Percentiles rank a stretch among this genome's conserved stretches.
phyloP scores from a whole-genome alignment of 2,113 vertebrate species.

The Anhinga rufa region DNA sequence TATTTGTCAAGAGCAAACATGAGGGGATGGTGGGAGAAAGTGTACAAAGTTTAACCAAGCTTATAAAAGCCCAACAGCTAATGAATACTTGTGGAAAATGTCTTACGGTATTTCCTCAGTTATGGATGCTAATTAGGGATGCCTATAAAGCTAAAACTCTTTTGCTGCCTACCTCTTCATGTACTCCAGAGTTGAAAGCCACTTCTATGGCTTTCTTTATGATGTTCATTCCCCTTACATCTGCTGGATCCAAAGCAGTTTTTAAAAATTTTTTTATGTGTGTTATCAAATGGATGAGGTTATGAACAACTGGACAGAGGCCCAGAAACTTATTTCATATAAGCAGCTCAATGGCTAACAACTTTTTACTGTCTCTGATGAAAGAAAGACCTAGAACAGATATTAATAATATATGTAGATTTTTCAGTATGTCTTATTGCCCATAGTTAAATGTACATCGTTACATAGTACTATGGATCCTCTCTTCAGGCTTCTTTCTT shows the following conservation, averaged over 20 bases:
- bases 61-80: conserved; percentile 14
- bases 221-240: neutral
- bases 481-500: neutral
- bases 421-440: neutral
- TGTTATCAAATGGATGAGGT: neutral
- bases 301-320: neutral
- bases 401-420: neutral
- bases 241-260: neutral
- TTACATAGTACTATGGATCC: neutral
- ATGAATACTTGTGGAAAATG: conserved; percentile 30
- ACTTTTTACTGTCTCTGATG: neutral
- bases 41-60: conserved; percentile 1
- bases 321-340: neutral
- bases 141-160: neutral
- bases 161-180: neutral
- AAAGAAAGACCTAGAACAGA: neutral
- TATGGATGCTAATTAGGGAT: neutral
- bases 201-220: neutral
- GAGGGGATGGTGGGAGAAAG: neutral
- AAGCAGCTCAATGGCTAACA: neutral
- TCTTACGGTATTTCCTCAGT: neutral
- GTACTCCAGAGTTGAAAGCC: neutral
- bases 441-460: neutral
- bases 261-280: neutral
- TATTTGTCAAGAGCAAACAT: conserved; percentile 37